Percentiles rank a stretch among this genome's conserved stretches.
Evolutionary conservation across 53 echinoderm and acorn worm genomes (phyloP).

Genomic region (Zoroaster sp.): DNA sequence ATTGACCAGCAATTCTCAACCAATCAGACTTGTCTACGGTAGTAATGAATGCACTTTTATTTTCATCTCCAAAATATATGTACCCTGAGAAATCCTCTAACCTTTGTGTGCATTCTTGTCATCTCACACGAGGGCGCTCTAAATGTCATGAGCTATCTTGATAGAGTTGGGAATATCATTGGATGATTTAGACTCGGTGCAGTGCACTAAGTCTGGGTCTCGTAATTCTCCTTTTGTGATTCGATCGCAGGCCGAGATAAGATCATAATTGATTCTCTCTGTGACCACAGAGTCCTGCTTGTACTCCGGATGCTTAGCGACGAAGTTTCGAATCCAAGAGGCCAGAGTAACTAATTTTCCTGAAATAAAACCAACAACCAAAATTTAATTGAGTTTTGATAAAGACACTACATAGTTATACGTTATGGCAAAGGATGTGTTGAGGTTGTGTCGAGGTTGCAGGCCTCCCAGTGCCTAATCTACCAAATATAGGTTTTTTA

Average conservation of each 20-base stretch:
- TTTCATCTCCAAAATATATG: too few species aligned
- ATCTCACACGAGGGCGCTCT: conserved; percentile 26
- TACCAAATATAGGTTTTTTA: too few species aligned
- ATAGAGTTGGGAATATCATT: conserved; percentile 76
- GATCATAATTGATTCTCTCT: conserved; percentile 84
- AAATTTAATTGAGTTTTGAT: too few species aligned
- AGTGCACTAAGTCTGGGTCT: conserved; percentile 67
- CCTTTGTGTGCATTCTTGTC: too few species aligned
- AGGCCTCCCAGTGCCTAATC: too few species aligned
- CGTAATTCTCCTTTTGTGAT: conserved; percentile 73
- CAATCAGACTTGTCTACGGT: too few species aligned
- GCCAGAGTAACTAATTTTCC: conserved; percentile 84
- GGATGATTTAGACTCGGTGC: conserved; percentile 53
- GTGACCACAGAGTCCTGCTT: conserved; percentile 91
- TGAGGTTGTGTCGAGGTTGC: too few species aligned
- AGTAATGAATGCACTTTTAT: too few species aligned
- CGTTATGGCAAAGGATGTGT: too few species aligned
- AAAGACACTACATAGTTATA: too few species aligned
- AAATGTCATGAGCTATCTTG: conserved; percentile 25
- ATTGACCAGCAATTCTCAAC: too few species aligned
- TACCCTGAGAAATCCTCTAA: too few species aligned
- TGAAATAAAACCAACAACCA: conserved; percentile 24
- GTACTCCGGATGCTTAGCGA: conserved; percentile 82
- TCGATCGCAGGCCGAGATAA: conserved; percentile 68
- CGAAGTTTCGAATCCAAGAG: conserved; percentile 84